Percentiles rank a stretch among this genome's conserved stretches.
Evolutionary conservation across 2,113 vertebrate genomes (phyloP).

Genomic region (Sigmodon hispidus): DNA sequence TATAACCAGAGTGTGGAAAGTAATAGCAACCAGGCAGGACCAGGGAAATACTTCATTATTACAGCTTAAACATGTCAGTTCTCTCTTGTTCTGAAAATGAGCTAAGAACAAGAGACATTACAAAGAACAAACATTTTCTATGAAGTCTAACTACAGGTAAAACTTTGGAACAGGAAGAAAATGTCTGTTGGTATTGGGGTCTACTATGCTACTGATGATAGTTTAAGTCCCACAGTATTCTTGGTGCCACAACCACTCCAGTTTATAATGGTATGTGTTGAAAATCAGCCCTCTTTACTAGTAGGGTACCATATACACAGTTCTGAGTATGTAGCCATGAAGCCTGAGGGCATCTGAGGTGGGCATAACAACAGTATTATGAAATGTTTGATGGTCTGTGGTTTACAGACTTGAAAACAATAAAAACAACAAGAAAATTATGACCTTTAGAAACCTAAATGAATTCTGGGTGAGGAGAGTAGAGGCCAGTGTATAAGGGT

Average conservation of each 20-base stretch:
- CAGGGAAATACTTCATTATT: background rate
- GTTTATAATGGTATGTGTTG: background rate
- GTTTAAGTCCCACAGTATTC: background rate
- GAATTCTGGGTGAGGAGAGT: background rate
- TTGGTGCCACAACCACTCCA: background rate
- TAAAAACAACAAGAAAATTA: conserved; percentile 22
- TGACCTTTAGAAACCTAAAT: background rate
- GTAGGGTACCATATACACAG: background rate
- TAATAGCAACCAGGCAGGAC: background rate
- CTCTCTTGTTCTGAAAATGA: background rate
- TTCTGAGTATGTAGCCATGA: background rate
- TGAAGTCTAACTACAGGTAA: background rate
- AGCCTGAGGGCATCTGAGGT: conserved; percentile 9
- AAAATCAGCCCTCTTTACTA: conserved; percentile 7
- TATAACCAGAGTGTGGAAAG: background rate
- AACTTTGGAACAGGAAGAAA: conserved; percentile 45
- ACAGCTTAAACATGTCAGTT: background rate
- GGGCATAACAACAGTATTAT: background rate
- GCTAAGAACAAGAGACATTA: background rate
- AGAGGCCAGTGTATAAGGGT: background rate
- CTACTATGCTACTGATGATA: background rate
- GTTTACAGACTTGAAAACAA: background rate
- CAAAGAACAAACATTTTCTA: conserved; percentile 6
- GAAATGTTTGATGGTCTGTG: conserved; percentile 28
- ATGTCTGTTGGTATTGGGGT: background rate